Percentiles rank a stretch among this genome's conserved stretches.
Conservation (phyloP, 2,113 vertebrate species). For the Hyla sarda region DNA sequence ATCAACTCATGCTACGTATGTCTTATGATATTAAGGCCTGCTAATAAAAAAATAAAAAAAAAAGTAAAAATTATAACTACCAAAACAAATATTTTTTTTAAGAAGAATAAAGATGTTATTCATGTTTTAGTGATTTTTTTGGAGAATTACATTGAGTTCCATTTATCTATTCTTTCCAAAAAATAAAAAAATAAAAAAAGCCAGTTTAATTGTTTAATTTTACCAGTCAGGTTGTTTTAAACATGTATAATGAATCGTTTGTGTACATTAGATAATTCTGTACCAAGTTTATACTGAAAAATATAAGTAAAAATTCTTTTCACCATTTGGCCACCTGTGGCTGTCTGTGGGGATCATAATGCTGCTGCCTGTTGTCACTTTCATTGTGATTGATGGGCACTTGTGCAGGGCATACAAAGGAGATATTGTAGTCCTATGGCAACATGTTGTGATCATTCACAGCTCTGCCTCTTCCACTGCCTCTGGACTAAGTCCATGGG, state of each 20-base stretch:
- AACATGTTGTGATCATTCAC: conserved; percentile 53
- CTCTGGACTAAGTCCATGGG: not conserved
- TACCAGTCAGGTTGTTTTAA: no score
- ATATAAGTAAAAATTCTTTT: not conserved
- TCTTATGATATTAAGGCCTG: no score
- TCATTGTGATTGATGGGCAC: conserved; percentile 58
- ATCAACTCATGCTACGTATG: no score
- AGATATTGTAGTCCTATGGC: conserved; percentile 49
- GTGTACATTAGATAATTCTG: not conserved
- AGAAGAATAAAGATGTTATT: no score
- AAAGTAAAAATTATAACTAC: no score
- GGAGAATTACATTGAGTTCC: no score
- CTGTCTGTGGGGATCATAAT: conserved; percentile 41
- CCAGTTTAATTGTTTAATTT: no score
- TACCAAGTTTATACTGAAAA: not conserved
- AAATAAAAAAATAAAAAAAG: no score
- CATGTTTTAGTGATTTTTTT: no score
- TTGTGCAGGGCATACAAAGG: conserved; percentile 56
- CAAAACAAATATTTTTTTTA: no score
- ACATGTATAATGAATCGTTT: not conserved
- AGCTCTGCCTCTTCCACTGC: not conserved
- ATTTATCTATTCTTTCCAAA: no score
- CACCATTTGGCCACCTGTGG: conserved; percentile 45
- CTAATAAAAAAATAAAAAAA: no score
- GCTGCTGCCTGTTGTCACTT: conserved; percentile 56